Conservation (phyloP, 2,113 vertebrate genomes). For the cat (Felis catus) region F.catus_Fca126_mat1.0 CM031411.1:15334501-15335000, state of each 20-base stretch:
- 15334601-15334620: neutral
- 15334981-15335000: neutral
- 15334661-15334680: neutral
- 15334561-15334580: neutral
- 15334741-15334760: neutral
- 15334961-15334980: neutral
- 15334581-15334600: neutral
- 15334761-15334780: neutral
- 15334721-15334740: neutral
- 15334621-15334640: neutral
- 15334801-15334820: neutral
- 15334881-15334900: neutral
- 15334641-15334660: neutral
- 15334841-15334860: neutral
- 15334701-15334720: neutral
- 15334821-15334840: neutral
- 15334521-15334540: neutral
- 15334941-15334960: neutral
- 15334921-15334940: neutral
- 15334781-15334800: neutral
- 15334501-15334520: neutral
- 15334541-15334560: neutral
- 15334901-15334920: neutral
- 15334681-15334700: neutral
- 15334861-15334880: neutral